Percentiles rank a stretch among this genome's conserved stretches.
Conservation (phyloP, 2,888 invertebrate species). For the Gryllus longicercus region DNA sequence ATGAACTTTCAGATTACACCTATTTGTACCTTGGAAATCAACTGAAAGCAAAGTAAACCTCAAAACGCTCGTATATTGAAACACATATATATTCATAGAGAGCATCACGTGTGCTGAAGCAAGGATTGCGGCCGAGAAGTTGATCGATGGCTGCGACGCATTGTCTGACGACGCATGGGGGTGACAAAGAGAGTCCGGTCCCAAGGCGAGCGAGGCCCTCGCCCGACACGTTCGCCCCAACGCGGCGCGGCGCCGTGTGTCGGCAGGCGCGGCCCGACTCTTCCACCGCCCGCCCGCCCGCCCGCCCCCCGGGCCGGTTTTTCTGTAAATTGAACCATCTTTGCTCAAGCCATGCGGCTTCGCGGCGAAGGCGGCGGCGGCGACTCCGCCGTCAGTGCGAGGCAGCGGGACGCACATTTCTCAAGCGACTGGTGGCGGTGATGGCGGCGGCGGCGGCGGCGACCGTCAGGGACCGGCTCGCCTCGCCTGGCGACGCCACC, state of each 20-base stretch:
- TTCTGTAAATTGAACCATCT: constrained; percentile 17
- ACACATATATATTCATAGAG: too few relatives aligned
- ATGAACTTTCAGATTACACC: too few relatives aligned
- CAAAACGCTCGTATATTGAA: too few relatives aligned
- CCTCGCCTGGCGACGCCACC: not conserved
- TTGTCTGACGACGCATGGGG: too few relatives aligned
- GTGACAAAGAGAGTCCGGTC: too few relatives aligned
- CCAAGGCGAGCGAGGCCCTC: too few relatives aligned
- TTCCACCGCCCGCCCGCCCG: not conserved
- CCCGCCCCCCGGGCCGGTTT: not conserved
- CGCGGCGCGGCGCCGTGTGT: not conserved
- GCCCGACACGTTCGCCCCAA: not conserved
- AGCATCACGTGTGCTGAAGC: too few relatives aligned
- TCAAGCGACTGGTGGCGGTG: not conserved
- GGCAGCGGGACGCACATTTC: not conserved
- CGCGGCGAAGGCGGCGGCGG: not conserved
- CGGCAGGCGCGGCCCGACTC: not conserved
- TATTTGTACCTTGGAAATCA: too few relatives aligned
- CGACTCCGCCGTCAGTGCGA: not conserved
- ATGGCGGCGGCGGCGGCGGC: not conserved
- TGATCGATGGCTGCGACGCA: too few relatives aligned
- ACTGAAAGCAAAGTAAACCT: too few relatives aligned
- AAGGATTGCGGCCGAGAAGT: too few relatives aligned
- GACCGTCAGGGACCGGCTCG: not conserved
- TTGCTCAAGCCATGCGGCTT: not conserved